Percentiles rank a stretch among this genome's conserved stretches.
Evolutionary conservation across 2,113 vertebrate genomes (phyloP).

Genomic region (Indri indri): DNA sequence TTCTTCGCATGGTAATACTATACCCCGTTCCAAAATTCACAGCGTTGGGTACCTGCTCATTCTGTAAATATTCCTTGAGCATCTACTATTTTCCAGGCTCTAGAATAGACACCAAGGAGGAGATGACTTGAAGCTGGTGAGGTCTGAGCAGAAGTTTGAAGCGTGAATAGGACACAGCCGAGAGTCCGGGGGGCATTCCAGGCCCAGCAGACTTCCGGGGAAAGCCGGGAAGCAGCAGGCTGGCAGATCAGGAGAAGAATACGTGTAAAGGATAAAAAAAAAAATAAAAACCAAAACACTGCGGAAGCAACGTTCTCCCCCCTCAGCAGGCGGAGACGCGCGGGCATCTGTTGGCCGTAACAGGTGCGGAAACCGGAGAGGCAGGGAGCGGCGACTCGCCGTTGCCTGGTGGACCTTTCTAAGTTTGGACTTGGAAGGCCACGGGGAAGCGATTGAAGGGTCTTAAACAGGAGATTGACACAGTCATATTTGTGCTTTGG

Average conservation of each 20-base stretch:
- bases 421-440: slow-evolving; percentile 55
- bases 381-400: not conserved
- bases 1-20: not conserved
- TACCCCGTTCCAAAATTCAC: not conserved
- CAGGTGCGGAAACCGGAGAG: slow-evolving; percentile 65
- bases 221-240: not conserved
- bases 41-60: not conserved
- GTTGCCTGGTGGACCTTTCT: not conserved
- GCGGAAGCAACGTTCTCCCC: too few species aligned
- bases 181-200: not conserved
- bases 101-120: not conserved
- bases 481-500: not conserved
- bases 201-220: not conserved
- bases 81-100: not conserved
- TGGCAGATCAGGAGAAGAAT: not conserved
- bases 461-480: slow-evolving; percentile 29
- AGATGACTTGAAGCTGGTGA: not conserved
- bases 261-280: too few species aligned
- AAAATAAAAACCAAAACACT: too few species aligned
- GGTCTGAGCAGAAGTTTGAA: not conserved
- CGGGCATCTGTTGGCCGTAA: not conserved
- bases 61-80: not conserved
- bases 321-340: accelerated
- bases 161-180: not conserved
- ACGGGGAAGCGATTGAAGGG: not conserved